These are phyloP conservation scores for Pollenia angustigena DNA, from an alignment of 2,888 invertebrate species.

Conservation along the genomic window DNA sequence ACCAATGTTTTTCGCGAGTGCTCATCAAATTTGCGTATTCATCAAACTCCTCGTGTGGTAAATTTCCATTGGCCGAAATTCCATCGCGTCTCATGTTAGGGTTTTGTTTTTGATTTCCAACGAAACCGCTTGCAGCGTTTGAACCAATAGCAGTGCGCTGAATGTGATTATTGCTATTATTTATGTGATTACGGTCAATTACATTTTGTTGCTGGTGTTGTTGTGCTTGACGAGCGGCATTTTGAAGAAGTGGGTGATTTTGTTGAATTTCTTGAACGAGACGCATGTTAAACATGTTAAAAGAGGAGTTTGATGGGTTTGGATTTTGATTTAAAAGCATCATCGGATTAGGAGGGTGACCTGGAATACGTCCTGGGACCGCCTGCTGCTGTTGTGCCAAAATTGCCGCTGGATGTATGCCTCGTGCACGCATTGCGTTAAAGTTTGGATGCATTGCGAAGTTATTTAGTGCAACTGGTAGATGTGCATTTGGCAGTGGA, in stretches of 20 bases:
- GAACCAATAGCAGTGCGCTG: slow-evolving; percentile 72
- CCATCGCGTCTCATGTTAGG: slow-evolving; percentile 77
- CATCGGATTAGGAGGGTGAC: slow-evolving; percentile 79
- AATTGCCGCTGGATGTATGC: slow-evolving; percentile 79
- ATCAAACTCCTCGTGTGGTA: slow-evolving; percentile 86
- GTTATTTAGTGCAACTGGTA: slow-evolving; percentile 84
- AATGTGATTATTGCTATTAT: slow-evolving; percentile 77
- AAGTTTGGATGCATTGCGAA: slow-evolving; percentile 84
- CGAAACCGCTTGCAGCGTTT: slow-evolving; percentile 18
- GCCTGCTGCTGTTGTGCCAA: slow-evolving; percentile 79
- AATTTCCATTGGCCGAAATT: slow-evolving; percentile 82
- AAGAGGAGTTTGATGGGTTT: slow-evolving; percentile 78
- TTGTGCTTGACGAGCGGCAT: slow-evolving; percentile 77
- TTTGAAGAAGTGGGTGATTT: slow-evolving; percentile 83
- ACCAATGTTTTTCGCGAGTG: slow-evolving; percentile 96
- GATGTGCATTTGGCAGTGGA: slow-evolving; percentile 80
- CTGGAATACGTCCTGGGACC: slow-evolving; percentile 79
- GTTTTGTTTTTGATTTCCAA: slow-evolving; percentile 59
- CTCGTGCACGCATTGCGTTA: slow-evolving; percentile 82
- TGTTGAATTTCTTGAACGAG: slow-evolving; percentile 84
- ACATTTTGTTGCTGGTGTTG: slow-evolving; percentile 76
- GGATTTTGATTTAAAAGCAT: slow-evolving; percentile 76
- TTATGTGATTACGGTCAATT: slow-evolving; percentile 63
- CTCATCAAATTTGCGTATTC: slow-evolving; percentile 97
- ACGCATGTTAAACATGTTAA: slow-evolving; percentile 83